Evolutionary conservation across 2,797 vertebrate genomes (phyloP), one percentile per base, ranked within the genome.

Genomic region (Lacerta bilineata): DNA sequence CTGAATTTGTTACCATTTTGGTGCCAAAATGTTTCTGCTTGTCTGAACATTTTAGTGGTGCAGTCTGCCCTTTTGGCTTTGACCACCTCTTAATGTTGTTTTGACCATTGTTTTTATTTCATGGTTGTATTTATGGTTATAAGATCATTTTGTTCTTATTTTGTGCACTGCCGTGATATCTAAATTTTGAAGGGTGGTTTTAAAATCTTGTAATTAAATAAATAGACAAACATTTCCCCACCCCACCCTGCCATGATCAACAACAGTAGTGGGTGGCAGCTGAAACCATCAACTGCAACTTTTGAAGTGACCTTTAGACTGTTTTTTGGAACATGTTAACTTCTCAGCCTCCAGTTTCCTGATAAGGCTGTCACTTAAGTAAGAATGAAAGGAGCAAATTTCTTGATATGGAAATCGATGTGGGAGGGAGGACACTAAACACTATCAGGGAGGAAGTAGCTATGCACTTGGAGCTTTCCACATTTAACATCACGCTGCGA

Each of bases 301-400:
- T 94, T 88, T 93, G 84, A 94, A 95, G 87, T 95, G 93, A 95
- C 95, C 95, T 96, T 96, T 95, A 95, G 82, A 87, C 84, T 94
- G 94, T 93, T 95, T 95, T 93, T 93, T 95, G 91, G 93, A 91
- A 95, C 89, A 88, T 55, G 92, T 93, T 94, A 95, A 93, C 88
- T 92, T 92, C 77, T 88, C 94, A 95, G 18, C 94, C 95, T 94
- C 93, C 94, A 17, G 90, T 92, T 96, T 96, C 95, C 95, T 96
- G 95, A 93, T 92, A 89, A 82, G 87, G 84, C 93, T 88, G 93
- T 93, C 90, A 64, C 84, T 93, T 94, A 93, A 81, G 92, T 95
- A 95, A 93, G 94, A 95, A 94, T 91, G 94, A 94, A 92, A 95
- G 94, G 85, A 95, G 89, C 90, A 94, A 94, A 93, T 94, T 88